Evolutionary conservation across 1,140 invertebrate species (phyloP).

Genomic region (Globodera ellingtonae): DNA sequence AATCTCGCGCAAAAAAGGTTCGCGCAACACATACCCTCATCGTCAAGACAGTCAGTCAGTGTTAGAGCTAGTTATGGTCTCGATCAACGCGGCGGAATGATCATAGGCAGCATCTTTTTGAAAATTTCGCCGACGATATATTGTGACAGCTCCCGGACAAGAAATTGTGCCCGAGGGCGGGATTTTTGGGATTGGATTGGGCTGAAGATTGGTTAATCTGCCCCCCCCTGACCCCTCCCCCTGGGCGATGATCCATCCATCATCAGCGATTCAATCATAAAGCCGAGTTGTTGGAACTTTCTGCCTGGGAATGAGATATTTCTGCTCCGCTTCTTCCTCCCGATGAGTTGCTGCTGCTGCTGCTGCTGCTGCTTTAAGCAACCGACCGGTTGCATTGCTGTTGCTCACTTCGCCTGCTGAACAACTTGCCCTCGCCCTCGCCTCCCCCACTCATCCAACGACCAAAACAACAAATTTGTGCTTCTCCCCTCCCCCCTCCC

Average conservation of each 20-base stretch:
- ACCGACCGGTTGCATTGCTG: background rate
- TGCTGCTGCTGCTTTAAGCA: background rate
- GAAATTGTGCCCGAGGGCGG: background rate
- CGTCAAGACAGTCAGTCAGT: too few relatives aligned
- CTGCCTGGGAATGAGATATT: background rate
- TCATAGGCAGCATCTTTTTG: background rate
- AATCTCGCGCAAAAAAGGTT: background rate
- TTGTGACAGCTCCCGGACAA: background rate
- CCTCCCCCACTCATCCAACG: background rate
- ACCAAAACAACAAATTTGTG: background rate
- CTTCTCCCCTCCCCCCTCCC: background rate
- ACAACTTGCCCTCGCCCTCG: background rate
- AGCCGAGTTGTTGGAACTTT: background rate
- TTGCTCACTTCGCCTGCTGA: background rate
- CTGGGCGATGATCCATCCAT: background rate
- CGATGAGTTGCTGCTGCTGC: background rate
- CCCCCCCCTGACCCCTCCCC: background rate
- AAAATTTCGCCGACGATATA: background rate
- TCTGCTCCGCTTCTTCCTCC: background rate
- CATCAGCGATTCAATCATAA: background rate
- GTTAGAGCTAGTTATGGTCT: background rate
- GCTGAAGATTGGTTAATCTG: background rate
- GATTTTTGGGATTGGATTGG: background rate
- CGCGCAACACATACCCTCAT: background rate
- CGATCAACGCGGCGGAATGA: background rate